These are phyloP conservation scores for Calyptommatus sinebrachiatus DNA, from an alignment of 2,113 vertebrate species.

Conservation along the genomic window DNA sequence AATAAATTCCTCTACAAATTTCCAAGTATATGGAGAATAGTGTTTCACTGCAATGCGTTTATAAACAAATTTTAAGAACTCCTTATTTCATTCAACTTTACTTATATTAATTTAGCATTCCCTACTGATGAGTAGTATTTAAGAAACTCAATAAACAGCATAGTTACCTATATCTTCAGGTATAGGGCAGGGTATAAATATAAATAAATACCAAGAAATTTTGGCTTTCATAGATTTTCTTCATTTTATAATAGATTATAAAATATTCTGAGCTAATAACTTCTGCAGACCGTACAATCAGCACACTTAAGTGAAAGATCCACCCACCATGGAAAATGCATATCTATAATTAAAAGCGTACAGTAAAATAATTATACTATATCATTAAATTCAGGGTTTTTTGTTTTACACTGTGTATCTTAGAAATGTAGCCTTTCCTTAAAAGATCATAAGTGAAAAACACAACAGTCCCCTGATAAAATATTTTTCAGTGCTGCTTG, in stretches of 20 bases:
- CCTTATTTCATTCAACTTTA: not conserved
- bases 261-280: not conserved
- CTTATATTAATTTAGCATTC: not conserved
- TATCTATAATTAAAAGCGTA: not conserved
- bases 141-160: not conserved
- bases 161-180: not conserved
- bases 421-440: not conserved
- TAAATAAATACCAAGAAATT: not conserved
- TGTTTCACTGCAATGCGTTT: not conserved
- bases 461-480: not conserved
- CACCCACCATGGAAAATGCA: not conserved
- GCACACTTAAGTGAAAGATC: not conserved
- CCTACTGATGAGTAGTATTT: not conserved
- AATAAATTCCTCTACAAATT: not conserved
- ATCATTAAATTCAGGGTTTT: not conserved
- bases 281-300: not conserved
- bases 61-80: not conserved
- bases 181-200: no score
- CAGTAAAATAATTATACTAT: not conserved
- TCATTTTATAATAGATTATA: not conserved
- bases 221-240: not conserved
- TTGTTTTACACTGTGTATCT: not conserved
- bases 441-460: not conserved
- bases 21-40: not conserved
- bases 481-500: not conserved